Evolutionary conservation across 1,140 invertebrate species (phyloP).

Genomic region (Lasioglossum albipes): DNA sequence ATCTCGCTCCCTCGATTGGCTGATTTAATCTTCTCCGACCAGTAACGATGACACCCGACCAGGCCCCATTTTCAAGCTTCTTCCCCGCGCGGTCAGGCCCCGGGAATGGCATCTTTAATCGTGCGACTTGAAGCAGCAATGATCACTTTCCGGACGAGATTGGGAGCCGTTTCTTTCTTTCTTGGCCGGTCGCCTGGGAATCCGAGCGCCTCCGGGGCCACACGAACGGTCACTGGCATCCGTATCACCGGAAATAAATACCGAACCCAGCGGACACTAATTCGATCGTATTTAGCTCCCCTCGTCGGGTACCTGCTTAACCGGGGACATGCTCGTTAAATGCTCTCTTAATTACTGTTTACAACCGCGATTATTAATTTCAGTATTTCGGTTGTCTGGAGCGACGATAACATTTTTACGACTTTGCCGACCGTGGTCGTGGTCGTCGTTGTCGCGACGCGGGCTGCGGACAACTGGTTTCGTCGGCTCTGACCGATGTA

Average conservation of each 20-base stretch:
- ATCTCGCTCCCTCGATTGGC: constrained; percentile 31
- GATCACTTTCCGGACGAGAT: constrained; percentile 41
- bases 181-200: constrained; percentile 37
- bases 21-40: constrained; percentile 32
- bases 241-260: constrained; percentile 56
- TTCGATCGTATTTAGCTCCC: constrained; percentile 25
- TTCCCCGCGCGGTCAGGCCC: constrained; percentile 21
- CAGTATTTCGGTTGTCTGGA: background rate
- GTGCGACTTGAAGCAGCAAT: constrained; percentile 33
- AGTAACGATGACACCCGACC: constrained; percentile 37
- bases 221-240: constrained; percentile 20
- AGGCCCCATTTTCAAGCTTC: constrained; percentile 29
- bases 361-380: constrained; percentile 24
- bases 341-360: constrained; percentile 6
- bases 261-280: constrained; percentile 45
- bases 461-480: background rate
- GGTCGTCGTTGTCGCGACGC: background rate
- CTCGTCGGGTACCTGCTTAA: constrained; percentile 3
- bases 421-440: no score
- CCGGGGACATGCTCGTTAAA: background rate
- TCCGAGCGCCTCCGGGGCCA: constrained; percentile 20
- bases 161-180: constrained; percentile 34
- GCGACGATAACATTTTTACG: constrained; percentile 16
- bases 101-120: constrained; percentile 51
- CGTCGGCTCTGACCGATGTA: background rate